Evolutionary conservation across 2,888 invertebrate genomes (phyloP), one percentile per base, ranked within the genome.

Genomic region (Dynastes maya): DNA sequence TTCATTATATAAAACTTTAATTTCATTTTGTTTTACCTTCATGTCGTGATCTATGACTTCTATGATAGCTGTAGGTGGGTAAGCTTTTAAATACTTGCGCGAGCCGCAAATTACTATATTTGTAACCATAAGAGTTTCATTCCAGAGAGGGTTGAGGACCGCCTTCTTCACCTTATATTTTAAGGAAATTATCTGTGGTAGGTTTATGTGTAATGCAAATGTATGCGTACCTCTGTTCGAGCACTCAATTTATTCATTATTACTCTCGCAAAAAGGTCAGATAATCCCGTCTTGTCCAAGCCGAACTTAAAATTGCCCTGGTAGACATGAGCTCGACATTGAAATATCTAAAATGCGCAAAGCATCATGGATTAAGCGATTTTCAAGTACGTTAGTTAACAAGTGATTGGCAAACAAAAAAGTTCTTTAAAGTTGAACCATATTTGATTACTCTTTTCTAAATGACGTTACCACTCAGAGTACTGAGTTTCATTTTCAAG

Each of bases 241-340:
- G 86, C 84, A 6, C 87, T 86, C 82, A 89, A 86, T 61, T 89
- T 88, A 51, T 85, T 85, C 81, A 90, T 85, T 67, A 87, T 84
- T 58, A 90, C 86, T 77, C 89, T 86, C 6, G 90, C 86, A 77
- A 89, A 88, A 37, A 92, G 89, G 85, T 93, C 91, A 45, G 90
- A 89, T 29, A 91, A 86, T 0, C 90, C 91, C 5, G 88, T 88
- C 27, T 86, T 87, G 78, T 93, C 92, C 80, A 88, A 88, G 1
- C 91, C 91, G 0, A 90, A 90, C 16, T 89, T 90, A 55, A 95
- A 88, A 86, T 93, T 93, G 1, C 93, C 95, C 88, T 93, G 92
- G 85, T 93, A 93, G 81, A 95, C 89, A 83, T 93, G 93, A 0
- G 91, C 90, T 27, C 92, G 90, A 79, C 92, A 91, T 83, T 92